Base-by-base conservation (phyloP, 1,140 invertebrate genomes). In the Pteromalus puparum region DNA sequence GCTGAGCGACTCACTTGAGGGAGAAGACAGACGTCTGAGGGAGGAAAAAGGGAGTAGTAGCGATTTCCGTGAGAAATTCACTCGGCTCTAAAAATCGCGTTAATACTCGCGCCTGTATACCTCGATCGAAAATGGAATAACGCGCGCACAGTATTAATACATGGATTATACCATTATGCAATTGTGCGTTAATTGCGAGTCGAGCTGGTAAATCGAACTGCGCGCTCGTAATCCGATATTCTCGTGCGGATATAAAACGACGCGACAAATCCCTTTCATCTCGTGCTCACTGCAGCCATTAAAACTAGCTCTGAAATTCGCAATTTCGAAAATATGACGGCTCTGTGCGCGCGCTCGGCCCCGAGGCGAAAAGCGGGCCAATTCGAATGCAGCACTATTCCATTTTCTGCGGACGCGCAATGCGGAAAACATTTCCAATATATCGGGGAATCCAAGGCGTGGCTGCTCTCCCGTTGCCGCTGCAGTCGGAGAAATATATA, bases 361-460 rank as follows among this genome's bases (percentile, higher is more conserved):
- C 21, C 18, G 18, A 61, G 21, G 53, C 53, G 53, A 61, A 61
- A 61, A 61, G 53, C 53, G 53, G 53, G 53, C 53, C 53, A 61
- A 53, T 61, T 61, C 53, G 53, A 61, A 61, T 61, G 18, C 53
- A 61, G 53, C 38, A 61, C 46, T 30, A 53, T 67, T 68, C 77
- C 61, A 79, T 79, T 79, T 79, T 79, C 61, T 65, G 18, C 61
- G 34, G 79, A 26, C 34, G 21, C 12, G 53, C 67, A 72, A 73
- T 61, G 68, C 79, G 24, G 18, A 13, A 81, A 81, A 53, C 68
- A 81, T 81, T 81, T 81, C 79, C 79, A 81, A 81, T 81, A 81
- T 73, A 81, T 77, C 75, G 75, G 75, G 28, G 75, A 77, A 77
- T 77, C 75, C 38, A 28, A 30, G 68, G 68, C 68, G 68, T 26